These are phyloP conservation scores for Formica exsecta DNA, from an alignment of 1,140 invertebrate species.

Conservation along the genomic window DNA sequence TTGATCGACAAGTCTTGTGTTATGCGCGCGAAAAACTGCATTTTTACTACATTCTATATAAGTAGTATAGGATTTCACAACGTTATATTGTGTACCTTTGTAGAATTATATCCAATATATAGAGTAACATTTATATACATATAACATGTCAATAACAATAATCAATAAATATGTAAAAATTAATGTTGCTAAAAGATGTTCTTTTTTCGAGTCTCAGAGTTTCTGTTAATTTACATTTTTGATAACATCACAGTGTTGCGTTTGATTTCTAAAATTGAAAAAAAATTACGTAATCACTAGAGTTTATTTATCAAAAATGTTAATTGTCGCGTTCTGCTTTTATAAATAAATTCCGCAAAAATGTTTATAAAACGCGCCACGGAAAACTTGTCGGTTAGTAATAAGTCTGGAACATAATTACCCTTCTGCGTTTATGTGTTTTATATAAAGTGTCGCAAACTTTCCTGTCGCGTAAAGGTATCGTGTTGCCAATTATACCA, in stretches of 20 bases:
- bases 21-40: neutral
- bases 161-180: neutral
- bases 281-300: neutral
- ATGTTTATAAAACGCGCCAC: conserved; percentile 11
- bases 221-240: conserved; percentile 25
- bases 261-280: conserved; percentile 29
- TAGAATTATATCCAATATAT: neutral
- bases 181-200: neutral
- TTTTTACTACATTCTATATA: neutral
- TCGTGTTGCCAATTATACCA: conserved; percentile 74
- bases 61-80: neutral
- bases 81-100: neutral
- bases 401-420: conserved; percentile 68
- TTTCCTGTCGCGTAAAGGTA: conserved; percentile 67
- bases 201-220: neutral
- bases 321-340: conserved; percentile 36
- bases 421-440: conserved; percentile 71
- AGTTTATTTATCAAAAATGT: conserved; percentile 17
- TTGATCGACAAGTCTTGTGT: neutral
- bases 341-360: conserved; percentile 36
- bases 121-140: too few species aligned
- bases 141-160: neutral
- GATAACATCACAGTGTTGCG: neutral
- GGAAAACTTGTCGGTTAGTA: conserved; percentile 28
- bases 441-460: conserved; percentile 72